Evolutionary conservation across 37 sponge, comb jelly and placozoan species (phyloP).

Genomic region (Haliclona indistincta): DNA sequence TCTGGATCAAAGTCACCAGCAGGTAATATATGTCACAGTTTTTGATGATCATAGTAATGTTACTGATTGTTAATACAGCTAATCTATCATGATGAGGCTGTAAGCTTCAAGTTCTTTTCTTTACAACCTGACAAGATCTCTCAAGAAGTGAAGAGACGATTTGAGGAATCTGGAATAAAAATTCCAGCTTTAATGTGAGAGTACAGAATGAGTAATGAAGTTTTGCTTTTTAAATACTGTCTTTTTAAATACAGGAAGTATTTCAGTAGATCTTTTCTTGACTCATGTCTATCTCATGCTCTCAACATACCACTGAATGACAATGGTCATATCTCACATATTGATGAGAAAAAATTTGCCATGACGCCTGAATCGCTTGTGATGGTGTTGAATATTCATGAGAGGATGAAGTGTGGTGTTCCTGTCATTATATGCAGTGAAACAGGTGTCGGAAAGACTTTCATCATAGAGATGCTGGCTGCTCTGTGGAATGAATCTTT

Average conservation of each 20-base stretch:
- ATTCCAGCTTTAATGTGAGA: conserved; percentile 60
- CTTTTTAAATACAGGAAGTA: too few relatives aligned
- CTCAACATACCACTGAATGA: conserved; percentile 45
- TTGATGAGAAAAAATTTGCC: conserved; percentile 71
- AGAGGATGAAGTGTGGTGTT: conserved; percentile 75
- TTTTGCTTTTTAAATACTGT: too few relatives aligned
- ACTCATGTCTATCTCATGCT: conserved; percentile 67
- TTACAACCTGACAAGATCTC: conserved; percentile 62
- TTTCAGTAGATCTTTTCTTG: conserved; percentile 59
- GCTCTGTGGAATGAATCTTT: conserved; percentile 63
- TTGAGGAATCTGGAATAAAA: conserved; percentile 33
- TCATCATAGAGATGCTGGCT: conserved; percentile 73
- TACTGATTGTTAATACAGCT: conserved; percentile 35
- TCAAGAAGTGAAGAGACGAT: conserved; percentile 20
- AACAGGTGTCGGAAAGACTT: conserved; percentile 89
- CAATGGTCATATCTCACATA: conserved; percentile 13
- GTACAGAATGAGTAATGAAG: not conserved
- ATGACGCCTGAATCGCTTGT: conserved; percentile 76
- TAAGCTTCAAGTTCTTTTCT: conserved; percentile 47
- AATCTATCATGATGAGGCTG: conserved; percentile 64
- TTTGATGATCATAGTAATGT: too few relatives aligned
- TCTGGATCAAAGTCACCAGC: too few relatives aligned
- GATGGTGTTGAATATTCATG: conserved; percentile 81
- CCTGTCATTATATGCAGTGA: conserved; percentile 88
- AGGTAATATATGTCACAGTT: too few relatives aligned